These are phyloP conservation scores for Stenolophus ochropezus DNA, from an alignment of 2,888 invertebrate species.

Conservation along the genomic window DNA sequence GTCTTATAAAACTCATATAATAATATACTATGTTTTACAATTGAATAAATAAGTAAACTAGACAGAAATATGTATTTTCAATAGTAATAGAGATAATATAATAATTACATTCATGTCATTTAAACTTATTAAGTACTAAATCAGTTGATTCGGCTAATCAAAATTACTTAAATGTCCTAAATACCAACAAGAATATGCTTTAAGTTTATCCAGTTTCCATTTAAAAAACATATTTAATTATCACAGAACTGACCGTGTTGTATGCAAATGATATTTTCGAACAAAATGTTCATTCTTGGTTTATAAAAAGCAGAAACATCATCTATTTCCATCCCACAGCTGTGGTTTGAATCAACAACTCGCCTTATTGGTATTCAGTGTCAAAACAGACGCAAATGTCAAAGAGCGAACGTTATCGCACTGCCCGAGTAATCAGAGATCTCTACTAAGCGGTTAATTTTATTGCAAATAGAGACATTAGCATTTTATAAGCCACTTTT, in stretches of 20 bases:
- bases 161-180: neutral
- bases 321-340: conserved; percentile 1
- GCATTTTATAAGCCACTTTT: conserved; percentile 54
- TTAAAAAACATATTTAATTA: neutral
- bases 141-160: neutral
- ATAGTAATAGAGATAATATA: no score
- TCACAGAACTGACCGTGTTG: neutral
- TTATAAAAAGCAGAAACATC: neutral
- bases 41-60: no score
- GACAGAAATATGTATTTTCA: no score
- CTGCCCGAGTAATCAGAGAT: conserved; percentile 42
- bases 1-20: no score
- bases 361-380: conserved; percentile 42
- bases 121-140: neutral
- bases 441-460: conserved; percentile 44
- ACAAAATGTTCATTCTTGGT: neutral
- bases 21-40: no score
- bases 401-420: conserved; percentile 39
- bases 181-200: neutral
- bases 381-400: conserved; percentile 48
- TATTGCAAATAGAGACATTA: conserved; percentile 58
- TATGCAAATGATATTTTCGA: neutral
- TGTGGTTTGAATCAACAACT: conserved; percentile 13
- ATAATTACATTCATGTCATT: no score
- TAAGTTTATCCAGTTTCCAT: neutral